Evolutionary conservation across 1,140 invertebrate genomes (phyloP).

Genomic region (Drosophila lini): DNA sequence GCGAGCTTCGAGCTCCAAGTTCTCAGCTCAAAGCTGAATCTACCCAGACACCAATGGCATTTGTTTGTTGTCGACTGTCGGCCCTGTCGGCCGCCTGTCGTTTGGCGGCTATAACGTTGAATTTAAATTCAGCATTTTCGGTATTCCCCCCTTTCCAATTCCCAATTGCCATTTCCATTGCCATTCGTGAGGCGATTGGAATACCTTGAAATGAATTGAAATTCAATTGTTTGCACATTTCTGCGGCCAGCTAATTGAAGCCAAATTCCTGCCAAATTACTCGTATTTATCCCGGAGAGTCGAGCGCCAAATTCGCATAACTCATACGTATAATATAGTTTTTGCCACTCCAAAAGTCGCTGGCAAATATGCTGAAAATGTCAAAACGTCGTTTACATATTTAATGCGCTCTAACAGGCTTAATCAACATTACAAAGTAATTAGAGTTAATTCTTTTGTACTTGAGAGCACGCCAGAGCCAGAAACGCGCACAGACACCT

Average conservation of each 20-base stretch:
- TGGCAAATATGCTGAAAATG: slow-evolving; percentile 74
- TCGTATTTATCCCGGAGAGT: background rate
- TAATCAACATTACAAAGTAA: slow-evolving; percentile 82
- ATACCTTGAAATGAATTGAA: slow-evolving; percentile 63
- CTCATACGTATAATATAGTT: slow-evolving; percentile 26
- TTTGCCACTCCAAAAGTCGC: slow-evolving; percentile 4
- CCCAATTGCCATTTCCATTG: slow-evolving; percentile 9
- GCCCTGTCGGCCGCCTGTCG: slow-evolving; percentile 34
- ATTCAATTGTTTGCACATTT: slow-evolving; percentile 56
- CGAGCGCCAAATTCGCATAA: slow-evolving; percentile 21
- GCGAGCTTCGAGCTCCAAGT: background rate
- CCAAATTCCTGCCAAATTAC: slow-evolving; percentile 28
- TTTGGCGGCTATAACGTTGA: slow-evolving; percentile 69
- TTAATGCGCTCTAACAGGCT: slow-evolving; percentile 77
- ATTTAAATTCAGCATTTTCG: slow-evolving; percentile 72
- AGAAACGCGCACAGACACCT: slow-evolving; percentile 47
- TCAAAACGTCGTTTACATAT: slow-evolving; percentile 73
- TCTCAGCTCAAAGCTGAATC: slow-evolving; percentile 6
- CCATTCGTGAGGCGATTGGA: slow-evolving; percentile 38
- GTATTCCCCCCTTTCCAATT: background rate
- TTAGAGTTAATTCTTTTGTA: slow-evolving; percentile 81
- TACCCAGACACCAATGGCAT: slow-evolving; percentile 28
- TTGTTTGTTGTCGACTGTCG: slow-evolving; percentile 64
- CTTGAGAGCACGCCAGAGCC: slow-evolving; percentile 47
- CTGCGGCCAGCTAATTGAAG: slow-evolving; percentile 36